These are phyloP conservation scores for Malthinus flaveolus DNA, from an alignment of 2,888 invertebrate genomes.

Conservation along the genomic window DNA sequence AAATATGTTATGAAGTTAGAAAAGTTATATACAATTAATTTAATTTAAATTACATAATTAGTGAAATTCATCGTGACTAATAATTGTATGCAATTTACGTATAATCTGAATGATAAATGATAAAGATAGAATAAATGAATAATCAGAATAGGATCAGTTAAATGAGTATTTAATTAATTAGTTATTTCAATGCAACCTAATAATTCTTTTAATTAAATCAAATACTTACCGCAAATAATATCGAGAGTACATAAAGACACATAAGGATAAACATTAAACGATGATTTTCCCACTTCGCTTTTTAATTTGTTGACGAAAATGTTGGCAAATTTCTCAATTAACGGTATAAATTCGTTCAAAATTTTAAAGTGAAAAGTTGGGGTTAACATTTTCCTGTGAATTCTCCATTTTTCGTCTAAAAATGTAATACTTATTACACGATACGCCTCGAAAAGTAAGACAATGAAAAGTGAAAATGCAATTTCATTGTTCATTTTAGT, in stretches of 20 bases:
- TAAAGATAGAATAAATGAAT: too few relatives aligned
- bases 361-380: conserved; percentile 81
- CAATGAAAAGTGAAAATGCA: not conserved
- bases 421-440: too few relatives aligned
- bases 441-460: too few relatives aligned
- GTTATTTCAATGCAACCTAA: too few relatives aligned
- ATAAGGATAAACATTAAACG: conserved; percentile 64
- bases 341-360: conserved; percentile 69
- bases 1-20: too few relatives aligned
- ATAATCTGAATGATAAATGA: not conserved
- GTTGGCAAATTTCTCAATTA: conserved; percentile 67
- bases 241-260: conserved; percentile 64
- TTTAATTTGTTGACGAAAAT: conserved; percentile 61
- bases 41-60: too few relatives aligned
- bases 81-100: not conserved
- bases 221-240: conserved; percentile 62
- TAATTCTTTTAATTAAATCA: not conserved
- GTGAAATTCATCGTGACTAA: too few relatives aligned
- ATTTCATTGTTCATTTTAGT: not conserved
- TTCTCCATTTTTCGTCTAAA: conserved; percentile 74
- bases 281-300: conserved; percentile 48
- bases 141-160: too few relatives aligned
- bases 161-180: too few relatives aligned
- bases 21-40: too few relatives aligned
- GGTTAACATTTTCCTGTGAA: conserved; percentile 70